A percentile compares a stretch with the other conserved stretches of the same genome.
phyloP scores from a whole-genome alignment of 2,797 vertebrate species.

The Cephalopachus bancanus region DNA sequence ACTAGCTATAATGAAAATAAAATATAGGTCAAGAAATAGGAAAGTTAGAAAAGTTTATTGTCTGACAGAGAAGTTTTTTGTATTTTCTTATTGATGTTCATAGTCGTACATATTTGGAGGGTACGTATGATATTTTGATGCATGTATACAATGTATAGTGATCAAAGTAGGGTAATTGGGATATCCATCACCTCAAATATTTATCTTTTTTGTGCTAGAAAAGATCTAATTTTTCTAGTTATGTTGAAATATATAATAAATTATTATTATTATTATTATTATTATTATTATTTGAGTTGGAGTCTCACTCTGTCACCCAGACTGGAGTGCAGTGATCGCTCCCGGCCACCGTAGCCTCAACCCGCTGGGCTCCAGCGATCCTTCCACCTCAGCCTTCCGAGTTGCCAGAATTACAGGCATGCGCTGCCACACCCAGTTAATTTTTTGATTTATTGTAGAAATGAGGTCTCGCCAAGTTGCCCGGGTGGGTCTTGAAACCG shows the following conservation, averaged over 20 bases:
- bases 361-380: too few relatives aligned
- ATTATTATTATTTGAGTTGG: too few relatives aligned
- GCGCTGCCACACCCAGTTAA: too few relatives aligned
- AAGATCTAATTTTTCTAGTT: not conserved
- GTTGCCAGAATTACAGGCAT: too few relatives aligned
- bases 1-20: slow-evolving; percentile 70
- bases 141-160: not conserved
- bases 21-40: slow-evolving; percentile 47
- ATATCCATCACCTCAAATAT: not conserved
- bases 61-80: not conserved
- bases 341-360: too few relatives aligned
- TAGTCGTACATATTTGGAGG: not conserved
- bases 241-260: not conserved
- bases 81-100: not conserved
- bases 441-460: too few relatives aligned
- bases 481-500: too few relatives aligned
- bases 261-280: not conserved
- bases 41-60: slow-evolving; percentile 9
- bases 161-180: not conserved
- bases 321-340: too few relatives aligned
- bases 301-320: too few relatives aligned
- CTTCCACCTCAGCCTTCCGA: too few relatives aligned
- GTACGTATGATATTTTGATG: not conserved
- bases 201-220: not conserved
- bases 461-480: too few relatives aligned